A percentile compares a stretch with the other conserved stretches of the same genome.
phyloP scores from a whole-genome alignment of 1,140 invertebrate species.

The Caenorhabditis brenneri region DNA sequence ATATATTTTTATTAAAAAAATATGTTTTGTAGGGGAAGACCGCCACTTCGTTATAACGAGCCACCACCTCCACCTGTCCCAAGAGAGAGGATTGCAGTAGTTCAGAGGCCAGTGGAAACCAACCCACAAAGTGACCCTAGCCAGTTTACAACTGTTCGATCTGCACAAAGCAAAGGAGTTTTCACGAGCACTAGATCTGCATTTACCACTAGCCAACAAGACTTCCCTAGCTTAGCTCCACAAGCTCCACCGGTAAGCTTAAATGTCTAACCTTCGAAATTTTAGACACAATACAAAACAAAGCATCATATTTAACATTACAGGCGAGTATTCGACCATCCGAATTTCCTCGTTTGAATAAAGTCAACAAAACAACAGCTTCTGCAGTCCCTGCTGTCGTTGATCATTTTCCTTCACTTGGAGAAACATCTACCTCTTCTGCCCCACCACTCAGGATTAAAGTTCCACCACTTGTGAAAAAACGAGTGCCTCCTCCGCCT shows the following conservation, averaged over 20 bases:
- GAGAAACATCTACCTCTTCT: neutral
- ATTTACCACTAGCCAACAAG: neutral
- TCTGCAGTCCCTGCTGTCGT: neutral
- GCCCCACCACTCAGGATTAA: neutral
- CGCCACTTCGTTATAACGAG: neutral
- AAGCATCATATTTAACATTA: no score
- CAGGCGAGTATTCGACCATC: neutral
- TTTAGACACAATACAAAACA: no score
- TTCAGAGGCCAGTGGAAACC: conserved; percentile 8
- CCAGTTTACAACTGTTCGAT: conserved; percentile 46
- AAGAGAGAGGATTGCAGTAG: conserved; percentile 40
- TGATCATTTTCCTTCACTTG: neutral
- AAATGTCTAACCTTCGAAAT: no score
- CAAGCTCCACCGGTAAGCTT: neutral
- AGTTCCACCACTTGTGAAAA: conserved; percentile 9
- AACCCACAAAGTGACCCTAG: conserved; percentile 30
- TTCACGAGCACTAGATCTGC: neutral
- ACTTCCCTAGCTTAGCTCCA: conserved; percentile 20
- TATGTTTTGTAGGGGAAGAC: no score
- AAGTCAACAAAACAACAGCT: neutral
- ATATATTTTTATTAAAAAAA: no score
- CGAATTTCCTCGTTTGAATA: conserved; percentile 41
- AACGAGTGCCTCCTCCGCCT: neutral
- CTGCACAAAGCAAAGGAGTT: conserved; percentile 52
- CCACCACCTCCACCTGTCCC: conserved; percentile 4